A percentile compares a stretch with the other conserved stretches of the same genome.
Conservation (phyloP, 2,113 vertebrate genomes). For the Protobothrops flavoviridis region DNA sequence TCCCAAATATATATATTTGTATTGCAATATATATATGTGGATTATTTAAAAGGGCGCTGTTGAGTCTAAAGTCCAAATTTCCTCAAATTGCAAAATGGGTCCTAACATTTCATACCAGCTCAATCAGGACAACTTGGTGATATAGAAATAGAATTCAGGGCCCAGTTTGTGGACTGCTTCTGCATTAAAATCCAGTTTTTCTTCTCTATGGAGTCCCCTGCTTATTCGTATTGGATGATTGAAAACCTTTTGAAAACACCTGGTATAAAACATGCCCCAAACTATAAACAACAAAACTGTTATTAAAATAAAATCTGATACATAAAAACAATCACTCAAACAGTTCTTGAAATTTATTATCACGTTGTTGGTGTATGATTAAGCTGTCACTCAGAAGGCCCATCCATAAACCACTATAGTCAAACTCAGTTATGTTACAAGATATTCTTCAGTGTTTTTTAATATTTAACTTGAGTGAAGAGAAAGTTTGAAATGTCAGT, state of each 20-base stretch:
- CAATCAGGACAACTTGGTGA: not conserved
- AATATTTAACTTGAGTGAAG: not conserved
- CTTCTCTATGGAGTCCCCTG: not conserved
- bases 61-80: too few relatives aligned
- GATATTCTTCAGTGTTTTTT: not conserved
- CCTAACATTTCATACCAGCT: not conserved
- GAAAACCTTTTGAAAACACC: not conserved
- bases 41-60: too few relatives aligned
- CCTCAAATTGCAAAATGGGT: not conserved
- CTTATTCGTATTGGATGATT: not conserved
- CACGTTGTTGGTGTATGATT: not conserved
- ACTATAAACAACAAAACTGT: not conserved
- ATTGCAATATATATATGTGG: too few relatives aligned
- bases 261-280: not conserved
- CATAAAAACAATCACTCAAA: not conserved
- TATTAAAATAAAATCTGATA: conserved; percentile 30
- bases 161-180: not conserved
- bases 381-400: not conserved
- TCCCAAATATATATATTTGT: too few relatives aligned
- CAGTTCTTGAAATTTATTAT: conserved; percentile 19
- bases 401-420: not conserved
- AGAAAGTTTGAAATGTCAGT: accelerated
- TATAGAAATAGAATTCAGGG: not conserved
- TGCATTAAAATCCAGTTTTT: not conserved
- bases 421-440: conserved; percentile 13